Percentiles rank a stretch among this genome's conserved stretches.
These are phyloP conservation scores for Drosophila fungiperda DNA, from an alignment of 2,888 invertebrate species.

Conservation along the genomic window DNA sequence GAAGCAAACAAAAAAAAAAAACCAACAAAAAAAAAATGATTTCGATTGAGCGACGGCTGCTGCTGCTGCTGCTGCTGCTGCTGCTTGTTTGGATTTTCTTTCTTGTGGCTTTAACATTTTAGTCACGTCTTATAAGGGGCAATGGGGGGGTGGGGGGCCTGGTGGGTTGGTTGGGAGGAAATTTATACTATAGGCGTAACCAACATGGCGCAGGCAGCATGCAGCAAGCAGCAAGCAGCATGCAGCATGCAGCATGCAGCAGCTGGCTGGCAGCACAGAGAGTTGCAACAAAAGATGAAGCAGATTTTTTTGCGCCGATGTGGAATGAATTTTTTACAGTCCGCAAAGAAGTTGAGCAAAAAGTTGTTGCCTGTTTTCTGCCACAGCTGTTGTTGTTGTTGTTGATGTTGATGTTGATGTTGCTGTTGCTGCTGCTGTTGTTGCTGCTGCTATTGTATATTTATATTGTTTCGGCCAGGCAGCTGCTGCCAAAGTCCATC, in stretches of 20 bases:
- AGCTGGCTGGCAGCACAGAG: slow-evolving; percentile 32
- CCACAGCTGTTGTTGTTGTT: not conserved
- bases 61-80: slow-evolving; percentile 24
- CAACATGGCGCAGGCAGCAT: slow-evolving; percentile 69
- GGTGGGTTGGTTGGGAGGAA: slow-evolving; percentile 28
- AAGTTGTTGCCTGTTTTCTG: slow-evolving; percentile 34
- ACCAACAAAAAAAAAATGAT: slow-evolving; percentile 20
- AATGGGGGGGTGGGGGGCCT: not conserved
- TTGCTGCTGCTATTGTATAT: slow-evolving; percentile 37
- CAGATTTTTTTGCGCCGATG: slow-evolving; percentile 71
- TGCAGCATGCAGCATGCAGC: slow-evolving; percentile 14
- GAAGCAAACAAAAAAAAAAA: slow-evolving; percentile 18
- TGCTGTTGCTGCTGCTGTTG: slow-evolving; percentile 28
- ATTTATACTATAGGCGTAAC: slow-evolving; percentile 63
- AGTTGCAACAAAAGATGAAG: slow-evolving; percentile 56
- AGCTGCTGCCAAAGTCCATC: slow-evolving; percentile 65
- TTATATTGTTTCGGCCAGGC: slow-evolving; percentile 59
- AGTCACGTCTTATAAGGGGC: slow-evolving; percentile 77
- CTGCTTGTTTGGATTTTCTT: slow-evolving; percentile 71
- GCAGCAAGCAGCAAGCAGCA: slow-evolving; percentile 18
- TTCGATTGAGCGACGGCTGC: slow-evolving; percentile 68
- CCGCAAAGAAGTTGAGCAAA: slow-evolving; percentile 53
- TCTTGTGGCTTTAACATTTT: slow-evolving; percentile 79
- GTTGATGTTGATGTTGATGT: not conserved
- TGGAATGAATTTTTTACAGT: slow-evolving; percentile 78